Conservation (phyloP, 2,797 vertebrate genomes). For the Aeoliscus strigatus region DNA sequence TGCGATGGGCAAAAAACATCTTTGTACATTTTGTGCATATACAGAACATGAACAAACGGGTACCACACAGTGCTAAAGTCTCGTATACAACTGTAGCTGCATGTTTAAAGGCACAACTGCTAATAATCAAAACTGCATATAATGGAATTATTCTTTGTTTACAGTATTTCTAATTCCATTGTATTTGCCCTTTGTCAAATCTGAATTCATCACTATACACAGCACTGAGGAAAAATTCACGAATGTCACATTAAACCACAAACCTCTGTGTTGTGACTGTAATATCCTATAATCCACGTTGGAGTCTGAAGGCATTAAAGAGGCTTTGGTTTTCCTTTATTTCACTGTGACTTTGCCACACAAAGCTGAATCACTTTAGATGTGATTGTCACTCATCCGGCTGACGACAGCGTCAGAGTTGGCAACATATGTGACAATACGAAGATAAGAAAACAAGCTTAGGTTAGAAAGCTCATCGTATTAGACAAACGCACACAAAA, state of each 20-base stretch:
- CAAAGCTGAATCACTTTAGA: slow-evolving; percentile 8
- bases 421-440: slow-evolving; percentile 17
- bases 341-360: slow-evolving; percentile 1
- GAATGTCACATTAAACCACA: neutral
- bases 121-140: too few species aligned
- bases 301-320: slow-evolving; percentile 5
- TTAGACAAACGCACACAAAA: slow-evolving; percentile 24
- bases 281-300: neutral
- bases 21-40: too few species aligned
- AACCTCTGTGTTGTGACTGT: slow-evolving; percentile 1
- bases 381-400: slow-evolving; percentile 13
- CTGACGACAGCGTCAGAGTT: slow-evolving; percentile 3
- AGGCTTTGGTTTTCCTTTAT: slow-evolving; percentile 8
- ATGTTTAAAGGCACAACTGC: too few species aligned
- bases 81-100: too few species aligned
- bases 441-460: slow-evolving; percentile 6
- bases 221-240: too few species aligned
- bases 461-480: slow-evolving; percentile 13
- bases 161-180: too few species aligned
- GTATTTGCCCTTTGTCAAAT: too few species aligned
- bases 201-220: too few species aligned
- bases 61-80: too few species aligned
- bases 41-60: too few species aligned
- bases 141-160: too few species aligned
- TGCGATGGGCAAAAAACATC: too few species aligned